These are phyloP conservation scores for Sparus aurata DNA, from an alignment of 2,797 vertebrate genomes.

Conservation along the genomic window DNA sequence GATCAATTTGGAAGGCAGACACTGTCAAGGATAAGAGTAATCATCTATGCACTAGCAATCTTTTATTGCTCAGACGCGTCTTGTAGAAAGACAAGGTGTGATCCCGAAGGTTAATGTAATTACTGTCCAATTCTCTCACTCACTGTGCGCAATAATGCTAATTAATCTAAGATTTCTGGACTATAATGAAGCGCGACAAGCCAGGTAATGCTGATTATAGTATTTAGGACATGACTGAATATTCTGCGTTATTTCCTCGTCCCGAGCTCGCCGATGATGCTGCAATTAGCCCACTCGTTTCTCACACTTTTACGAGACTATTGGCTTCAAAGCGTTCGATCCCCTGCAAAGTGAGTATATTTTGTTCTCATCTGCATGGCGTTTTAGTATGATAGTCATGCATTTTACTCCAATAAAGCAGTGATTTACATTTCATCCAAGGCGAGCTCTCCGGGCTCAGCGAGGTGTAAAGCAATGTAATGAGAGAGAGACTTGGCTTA, in stretches of 20 bases:
- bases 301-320: slow-evolving; percentile 50
- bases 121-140: slow-evolving; percentile 84
- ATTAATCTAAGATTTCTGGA: slow-evolving; percentile 84
- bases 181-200: slow-evolving; percentile 79
- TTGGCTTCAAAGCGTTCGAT: slow-evolving; percentile 55
- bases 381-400: slow-evolving; percentile 76
- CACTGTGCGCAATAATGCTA: slow-evolving; percentile 81
- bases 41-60: slow-evolving; percentile 84
- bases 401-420: slow-evolving; percentile 87
- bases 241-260: slow-evolving; percentile 61
- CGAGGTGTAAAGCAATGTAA: slow-evolving; percentile 92
- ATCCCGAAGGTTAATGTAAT: slow-evolving; percentile 86
- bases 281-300: slow-evolving; percentile 64
- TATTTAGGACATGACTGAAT: slow-evolving; percentile 72
- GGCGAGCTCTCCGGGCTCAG: slow-evolving; percentile 87
- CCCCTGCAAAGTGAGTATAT: slow-evolving; percentile 63
- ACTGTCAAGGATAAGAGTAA: slow-evolving; percentile 86
- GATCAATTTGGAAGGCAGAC: slow-evolving; percentile 86
- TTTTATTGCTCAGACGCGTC: slow-evolving; percentile 81
- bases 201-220: slow-evolving; percentile 82
- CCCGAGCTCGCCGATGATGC: slow-evolving; percentile 38
- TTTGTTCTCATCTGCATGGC: slow-evolving; percentile 70
- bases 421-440: slow-evolving; percentile 93
- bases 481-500: slow-evolving; percentile 87
- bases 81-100: slow-evolving; percentile 85